Conservation (phyloP, 2,797 vertebrate species). For the Urocyon cinereoargenteus region DNA sequence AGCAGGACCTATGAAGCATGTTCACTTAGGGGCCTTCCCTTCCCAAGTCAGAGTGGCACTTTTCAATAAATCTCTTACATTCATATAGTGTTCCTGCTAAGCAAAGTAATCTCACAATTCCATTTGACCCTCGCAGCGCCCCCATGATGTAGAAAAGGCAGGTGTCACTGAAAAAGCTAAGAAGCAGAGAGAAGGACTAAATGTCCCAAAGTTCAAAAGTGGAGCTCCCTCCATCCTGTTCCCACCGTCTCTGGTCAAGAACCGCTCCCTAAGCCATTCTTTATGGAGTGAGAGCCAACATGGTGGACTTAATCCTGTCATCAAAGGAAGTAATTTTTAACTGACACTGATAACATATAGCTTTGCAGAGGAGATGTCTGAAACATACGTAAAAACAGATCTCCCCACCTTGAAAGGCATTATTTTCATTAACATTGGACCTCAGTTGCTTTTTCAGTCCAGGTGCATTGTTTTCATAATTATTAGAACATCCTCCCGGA, state of each 20-base stretch:
- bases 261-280: background rate
- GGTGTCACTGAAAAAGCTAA: background rate
- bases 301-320: background rate
- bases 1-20: background rate
- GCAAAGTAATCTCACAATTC: background rate
- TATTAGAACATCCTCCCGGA: background rate
- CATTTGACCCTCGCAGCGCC: background rate
- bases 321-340: background rate
- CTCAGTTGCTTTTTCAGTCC: background rate
- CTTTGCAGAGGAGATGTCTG: background rate
- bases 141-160: background rate
- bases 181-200: background rate
- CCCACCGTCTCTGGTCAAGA: background rate
- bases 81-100: background rate
- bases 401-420: background rate
- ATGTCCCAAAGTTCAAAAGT: background rate
- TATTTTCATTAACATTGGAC: background rate
- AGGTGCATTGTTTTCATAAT: background rate
- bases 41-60: background rate
- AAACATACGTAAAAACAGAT: background rate
- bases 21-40: background rate
- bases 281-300: background rate
- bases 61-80: background rate
- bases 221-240: background rate
- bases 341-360: background rate